Evolutionary conservation across 2,113 vertebrate species (phyloP).

Genomic region (Grantiella picta): DNA sequence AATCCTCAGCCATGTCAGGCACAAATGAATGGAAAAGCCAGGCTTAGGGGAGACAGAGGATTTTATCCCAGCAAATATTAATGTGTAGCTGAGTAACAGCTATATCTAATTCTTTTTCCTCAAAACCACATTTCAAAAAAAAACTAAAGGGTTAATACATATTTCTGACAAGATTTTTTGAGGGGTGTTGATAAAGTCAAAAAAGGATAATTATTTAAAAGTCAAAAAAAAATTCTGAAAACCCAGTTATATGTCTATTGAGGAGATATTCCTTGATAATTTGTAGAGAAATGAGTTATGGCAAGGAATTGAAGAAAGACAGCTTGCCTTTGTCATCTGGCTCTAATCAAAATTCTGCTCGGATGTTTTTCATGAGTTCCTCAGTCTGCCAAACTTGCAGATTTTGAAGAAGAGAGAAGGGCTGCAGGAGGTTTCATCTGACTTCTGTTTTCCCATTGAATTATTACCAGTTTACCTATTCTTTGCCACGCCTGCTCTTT

Average conservation of each 20-base stretch:
- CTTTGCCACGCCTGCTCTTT: not conserved
- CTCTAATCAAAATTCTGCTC: not conserved
- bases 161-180: not conserved
- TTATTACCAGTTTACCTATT: not conserved
- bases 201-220: not conserved
- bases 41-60: not conserved
- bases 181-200: not conserved
- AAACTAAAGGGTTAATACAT: not conserved
- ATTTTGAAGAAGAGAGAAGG: not conserved
- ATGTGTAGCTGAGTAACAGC: not conserved
- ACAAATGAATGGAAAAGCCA: not conserved
- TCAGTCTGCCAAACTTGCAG: not conserved
- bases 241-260: not conserved
- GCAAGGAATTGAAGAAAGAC: not conserved
- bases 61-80: not conserved
- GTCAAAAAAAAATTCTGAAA: not conserved
- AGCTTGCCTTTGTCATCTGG: not conserved
- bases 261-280: not conserved
- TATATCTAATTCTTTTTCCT: not conserved
- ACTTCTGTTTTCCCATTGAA: not conserved
- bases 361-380: not conserved
- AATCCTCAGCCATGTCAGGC: not conserved
- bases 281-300: not conserved
- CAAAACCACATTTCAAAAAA: not conserved
- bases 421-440: not conserved